These are phyloP conservation scores for Chironomus tentans DNA, from an alignment of 2,888 invertebrate species.

Conservation along the genomic window DNA sequence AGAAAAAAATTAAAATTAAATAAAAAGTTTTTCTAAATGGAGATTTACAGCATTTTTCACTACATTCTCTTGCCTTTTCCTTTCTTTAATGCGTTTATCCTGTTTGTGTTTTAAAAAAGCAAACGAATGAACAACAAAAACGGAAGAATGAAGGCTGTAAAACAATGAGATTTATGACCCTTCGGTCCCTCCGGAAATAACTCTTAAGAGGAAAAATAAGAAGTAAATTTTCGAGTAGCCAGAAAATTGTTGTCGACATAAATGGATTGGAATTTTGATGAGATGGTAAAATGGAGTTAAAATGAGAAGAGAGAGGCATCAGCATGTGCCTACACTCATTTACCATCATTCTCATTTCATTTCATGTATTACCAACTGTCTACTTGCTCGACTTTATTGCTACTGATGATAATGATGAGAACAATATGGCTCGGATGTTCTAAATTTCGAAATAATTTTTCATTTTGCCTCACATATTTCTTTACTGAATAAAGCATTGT, in stretches of 20 bases:
- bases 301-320: neutral
- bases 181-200: neutral
- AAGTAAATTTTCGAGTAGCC: no score
- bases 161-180: neutral
- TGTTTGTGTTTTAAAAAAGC: neutral
- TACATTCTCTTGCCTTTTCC: no score
- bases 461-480: no score
- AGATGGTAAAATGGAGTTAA: neutral
- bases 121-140: neutral
- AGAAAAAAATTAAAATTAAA: neutral
- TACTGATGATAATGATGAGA: no score
- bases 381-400: no score
- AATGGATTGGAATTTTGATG: neutral
- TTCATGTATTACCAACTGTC: no score
- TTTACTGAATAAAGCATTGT: no score
- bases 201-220: no score
- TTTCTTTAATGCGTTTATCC: slow-evolving; percentile 3
- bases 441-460: no score
- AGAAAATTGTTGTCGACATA: neutral
- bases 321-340: neutral
- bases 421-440: no score
- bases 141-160: neutral
- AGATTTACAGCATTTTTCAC: neutral
- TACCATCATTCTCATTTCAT: no score
- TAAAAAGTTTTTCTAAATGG: neutral